These are phyloP conservation scores for Hirtodrosophila duncani DNA, from an alignment of 2,888 invertebrate genomes.

Conservation along the genomic window DNA sequence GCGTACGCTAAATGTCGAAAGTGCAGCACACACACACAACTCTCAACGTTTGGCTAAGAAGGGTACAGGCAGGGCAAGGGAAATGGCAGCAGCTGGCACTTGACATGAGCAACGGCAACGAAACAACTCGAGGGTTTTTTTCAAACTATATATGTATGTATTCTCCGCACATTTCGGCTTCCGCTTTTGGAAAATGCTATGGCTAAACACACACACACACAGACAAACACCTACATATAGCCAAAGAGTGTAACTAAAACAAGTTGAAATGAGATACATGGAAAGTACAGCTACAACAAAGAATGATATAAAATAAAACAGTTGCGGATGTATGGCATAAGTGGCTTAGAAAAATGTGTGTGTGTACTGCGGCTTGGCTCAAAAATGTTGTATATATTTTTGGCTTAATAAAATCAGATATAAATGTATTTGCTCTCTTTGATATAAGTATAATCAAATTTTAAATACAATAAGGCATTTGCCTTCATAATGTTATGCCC, in stretches of 20 bases:
- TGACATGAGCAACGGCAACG: conserved; percentile 68
- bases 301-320: conserved; percentile 12
- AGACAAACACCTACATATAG: conserved; percentile 6
- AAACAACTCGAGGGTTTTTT: conserved; percentile 69
- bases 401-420: too few species aligned
- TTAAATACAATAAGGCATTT: too few species aligned
- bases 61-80: conserved; percentile 12
- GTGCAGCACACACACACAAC: conserved; percentile 52
- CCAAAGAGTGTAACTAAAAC: conserved; percentile 52
- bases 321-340: too few species aligned
- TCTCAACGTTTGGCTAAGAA: conserved; percentile 32
- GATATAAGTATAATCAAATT: not conserved
- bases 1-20: conserved; percentile 55
- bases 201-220: conserved; percentile 35
- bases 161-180: conserved; percentile 51
- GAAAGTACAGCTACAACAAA: conserved; percentile 7
- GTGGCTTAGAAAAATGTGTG: too few species aligned
- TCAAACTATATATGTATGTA: conserved; percentile 57
- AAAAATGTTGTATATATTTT: not conserved
- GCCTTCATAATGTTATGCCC: too few species aligned
- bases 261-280: conserved; percentile 53
- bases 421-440: not conserved
- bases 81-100: conserved; percentile 65
- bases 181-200: conserved; percentile 61
- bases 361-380: too few species aligned